Base-by-base conservation (phyloP, 2,888 invertebrate genomes). In the Dryobota labecula region DNA sequence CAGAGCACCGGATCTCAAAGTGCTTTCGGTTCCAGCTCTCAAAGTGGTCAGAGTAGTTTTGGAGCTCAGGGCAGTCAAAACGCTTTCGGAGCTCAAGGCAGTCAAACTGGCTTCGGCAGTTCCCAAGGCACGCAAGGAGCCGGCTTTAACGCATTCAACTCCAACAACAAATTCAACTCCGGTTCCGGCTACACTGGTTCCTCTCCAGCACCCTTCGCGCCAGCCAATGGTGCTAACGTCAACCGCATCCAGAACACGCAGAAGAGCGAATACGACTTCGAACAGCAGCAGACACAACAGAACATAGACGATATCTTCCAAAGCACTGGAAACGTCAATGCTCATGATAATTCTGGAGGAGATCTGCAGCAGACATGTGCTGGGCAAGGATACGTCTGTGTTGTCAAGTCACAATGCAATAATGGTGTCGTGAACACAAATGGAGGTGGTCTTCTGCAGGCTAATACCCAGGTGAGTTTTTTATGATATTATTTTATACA, bases 301-400 rank as follows among this genome's bases (percentile, higher is more conserved):
- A 94, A 90, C 30, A 92, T 93, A 0, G 94, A 94, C 56, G 93
- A 94, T 27, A 86, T 90, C 0, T 95, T 94, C 91, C 90, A 90
- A 60, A 91, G 88, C 8, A 91, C 93, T 73, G 93, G 93, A 0
- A 94, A 92, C 27, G 92, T 94, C 0, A 89, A 91, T 15, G 91
- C 90, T 61, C 86, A 90, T 64, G 89, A 90, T 43, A 90, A 89
- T 62, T 82, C 84, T 24, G 93, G 92, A 2, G 94, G 93, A 0
- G 94, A 92, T 4, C 82, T 96, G 41, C 96, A 95, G 84, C 93
- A 96, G 84, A 94, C 96, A 20, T 97, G 97, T 86, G 93, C 92
- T 76, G 97, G 97, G 0, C 92, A 95, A 63, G 97, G 96, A 11
- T 96, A 96, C 87, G 93, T 97, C 56, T 97, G 97, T 88, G 97